phyloP scores from a whole-genome alignment of 2,888 invertebrate genomes.

The Sisyra terminalis region DNA sequence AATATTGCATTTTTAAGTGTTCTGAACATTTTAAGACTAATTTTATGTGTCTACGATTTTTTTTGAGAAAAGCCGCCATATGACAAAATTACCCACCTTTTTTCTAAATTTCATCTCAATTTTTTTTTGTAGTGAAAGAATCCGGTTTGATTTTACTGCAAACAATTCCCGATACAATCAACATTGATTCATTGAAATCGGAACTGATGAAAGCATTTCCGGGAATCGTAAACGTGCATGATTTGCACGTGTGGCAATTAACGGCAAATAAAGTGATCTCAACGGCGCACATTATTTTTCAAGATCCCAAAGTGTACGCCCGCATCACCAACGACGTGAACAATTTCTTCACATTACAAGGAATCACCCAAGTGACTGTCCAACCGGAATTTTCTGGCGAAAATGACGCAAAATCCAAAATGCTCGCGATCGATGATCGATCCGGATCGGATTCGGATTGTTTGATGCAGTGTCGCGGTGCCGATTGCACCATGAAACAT shows the following conservation, averaged over 20 bases:
- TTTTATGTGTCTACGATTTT: no score
- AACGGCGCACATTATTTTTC: conserved; percentile 67
- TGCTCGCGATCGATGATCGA: conserved; percentile 10
- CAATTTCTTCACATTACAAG: conserved; percentile 61
- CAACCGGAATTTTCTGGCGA: conserved; percentile 68
- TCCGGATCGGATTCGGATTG: conserved; percentile 18
- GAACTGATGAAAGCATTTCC: conserved; percentile 48
- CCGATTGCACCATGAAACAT: conserved; percentile 25
- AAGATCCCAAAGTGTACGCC: conserved; percentile 41
- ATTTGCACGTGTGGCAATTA: conserved; percentile 80
- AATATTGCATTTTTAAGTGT: no score
- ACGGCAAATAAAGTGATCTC: conserved; percentile 64
- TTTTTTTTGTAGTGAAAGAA: conserved; percentile 55
- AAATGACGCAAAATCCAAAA: not conserved
- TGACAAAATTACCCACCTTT: no score
- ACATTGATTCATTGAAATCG: conserved; percentile 50
- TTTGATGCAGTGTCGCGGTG: conserved; percentile 26
- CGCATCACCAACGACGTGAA: conserved; percentile 43
- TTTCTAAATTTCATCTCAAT: not conserved
- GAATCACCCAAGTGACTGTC: conserved; percentile 69
- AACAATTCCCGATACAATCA: conserved; percentile 80
- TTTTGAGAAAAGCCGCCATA: no score
- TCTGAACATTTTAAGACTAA: no score
- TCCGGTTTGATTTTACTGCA: conserved; percentile 78
- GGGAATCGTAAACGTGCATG: conserved; percentile 61